Evolutionary conservation across 2,113 vertebrate genomes (phyloP).

Genomic region (Gulo gulo): DNA sequence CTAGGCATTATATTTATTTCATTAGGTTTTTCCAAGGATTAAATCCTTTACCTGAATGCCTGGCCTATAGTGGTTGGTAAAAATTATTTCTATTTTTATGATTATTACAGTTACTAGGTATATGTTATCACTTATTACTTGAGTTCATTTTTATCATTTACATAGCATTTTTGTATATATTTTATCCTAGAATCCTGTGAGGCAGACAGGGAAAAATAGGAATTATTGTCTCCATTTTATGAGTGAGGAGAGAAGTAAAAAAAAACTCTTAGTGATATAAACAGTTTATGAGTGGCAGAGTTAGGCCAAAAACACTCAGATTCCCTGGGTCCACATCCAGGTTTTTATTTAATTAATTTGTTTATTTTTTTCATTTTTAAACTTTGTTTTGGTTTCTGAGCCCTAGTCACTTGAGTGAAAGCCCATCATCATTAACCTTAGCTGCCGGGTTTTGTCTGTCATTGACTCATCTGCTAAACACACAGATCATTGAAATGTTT

Average conservation of each 20-base stretch:
- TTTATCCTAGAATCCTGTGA: background rate
- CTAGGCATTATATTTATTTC: background rate
- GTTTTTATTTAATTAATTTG: background rate
- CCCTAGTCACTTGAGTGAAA: background rate
- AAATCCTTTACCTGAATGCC: background rate
- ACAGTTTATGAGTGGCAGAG: background rate
- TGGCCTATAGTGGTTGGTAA: background rate
- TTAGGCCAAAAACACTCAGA: background rate
- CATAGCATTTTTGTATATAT: background rate
- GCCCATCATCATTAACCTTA: background rate
- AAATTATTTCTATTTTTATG: background rate
- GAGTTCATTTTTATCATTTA: background rate
- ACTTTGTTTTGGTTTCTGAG: background rate
- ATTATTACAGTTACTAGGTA: background rate
- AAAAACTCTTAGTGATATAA: background rate
- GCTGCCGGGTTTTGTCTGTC: background rate
- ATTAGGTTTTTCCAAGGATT: background rate
- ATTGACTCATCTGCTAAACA: background rate
- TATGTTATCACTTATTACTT: background rate
- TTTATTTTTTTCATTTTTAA: background rate
- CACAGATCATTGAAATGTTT: conserved; percentile 46
- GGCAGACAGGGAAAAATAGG: background rate
- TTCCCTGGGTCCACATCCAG: background rate
- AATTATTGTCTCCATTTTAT: background rate
- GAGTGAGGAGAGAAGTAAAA: background rate